Evolutionary conservation across 2,113 vertebrate genomes (phyloP).

Genomic region (Siniperca chuatsi): DNA sequence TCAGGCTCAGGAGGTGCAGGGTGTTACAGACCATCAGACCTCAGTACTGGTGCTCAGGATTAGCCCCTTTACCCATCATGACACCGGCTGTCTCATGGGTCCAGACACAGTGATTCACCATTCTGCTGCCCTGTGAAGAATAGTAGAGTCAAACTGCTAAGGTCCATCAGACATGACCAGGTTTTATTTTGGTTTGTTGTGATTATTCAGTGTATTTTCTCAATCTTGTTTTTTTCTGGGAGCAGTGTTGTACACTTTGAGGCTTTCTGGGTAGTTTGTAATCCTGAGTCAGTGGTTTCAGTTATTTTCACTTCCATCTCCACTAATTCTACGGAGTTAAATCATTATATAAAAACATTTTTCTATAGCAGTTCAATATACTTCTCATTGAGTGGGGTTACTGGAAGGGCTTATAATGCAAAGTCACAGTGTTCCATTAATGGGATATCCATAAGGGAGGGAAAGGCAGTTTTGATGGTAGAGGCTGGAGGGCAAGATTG

Average conservation of each 20-base stretch:
- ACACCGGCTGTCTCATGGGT: background rate
- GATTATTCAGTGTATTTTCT: background rate
- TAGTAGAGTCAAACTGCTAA: too few relatives aligned
- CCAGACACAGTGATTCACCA: background rate
- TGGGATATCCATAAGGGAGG: background rate
- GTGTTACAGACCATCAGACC: slow-evolving; percentile 15
- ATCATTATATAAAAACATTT: background rate
- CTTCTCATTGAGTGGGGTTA: background rate
- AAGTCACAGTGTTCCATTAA: background rate
- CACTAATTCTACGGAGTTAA: background rate
- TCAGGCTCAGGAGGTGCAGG: slow-evolving; percentile 37
- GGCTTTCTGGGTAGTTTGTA: background rate
- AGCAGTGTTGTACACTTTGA: background rate
- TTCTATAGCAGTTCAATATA: background rate
- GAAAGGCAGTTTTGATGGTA: background rate
- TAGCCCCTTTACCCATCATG: slow-evolving; percentile 1
- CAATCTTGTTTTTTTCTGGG: background rate
- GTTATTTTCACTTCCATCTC: background rate
- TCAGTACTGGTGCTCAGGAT: slow-evolving; percentile 27
- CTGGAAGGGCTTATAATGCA: background rate
- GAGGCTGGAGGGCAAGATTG: background rate
- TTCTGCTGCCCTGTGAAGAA: background rate
- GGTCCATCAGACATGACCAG: background rate
- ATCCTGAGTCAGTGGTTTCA: background rate
- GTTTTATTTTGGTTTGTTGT: background rate